A percentile compares a stretch with the other conserved stretches of the same genome.
Conservation (phyloP, 2,888 invertebrate species). For the Athrips mouffetella region DNA sequence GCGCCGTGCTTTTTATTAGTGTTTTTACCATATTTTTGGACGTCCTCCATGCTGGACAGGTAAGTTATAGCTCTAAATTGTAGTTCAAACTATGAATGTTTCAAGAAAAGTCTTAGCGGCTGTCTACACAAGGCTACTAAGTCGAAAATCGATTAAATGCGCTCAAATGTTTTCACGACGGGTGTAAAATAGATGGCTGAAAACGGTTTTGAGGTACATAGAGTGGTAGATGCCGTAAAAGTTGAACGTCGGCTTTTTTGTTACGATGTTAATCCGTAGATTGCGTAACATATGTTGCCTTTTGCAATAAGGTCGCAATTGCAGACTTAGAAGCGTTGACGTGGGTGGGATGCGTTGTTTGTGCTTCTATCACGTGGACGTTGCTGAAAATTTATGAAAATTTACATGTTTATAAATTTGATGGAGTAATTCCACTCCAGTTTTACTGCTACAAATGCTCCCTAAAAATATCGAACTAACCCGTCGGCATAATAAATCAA, state of each 20-base stretch:
- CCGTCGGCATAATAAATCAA: not conserved
- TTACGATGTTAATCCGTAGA: conserved; percentile 27
- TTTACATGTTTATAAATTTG: not conserved
- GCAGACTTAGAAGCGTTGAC: conserved; percentile 14
- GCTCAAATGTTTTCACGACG: conserved; percentile 69
- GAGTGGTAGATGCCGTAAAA: conserved; percentile 55
- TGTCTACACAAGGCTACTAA: conserved; percentile 39
- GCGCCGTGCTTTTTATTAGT: conserved; percentile 79
- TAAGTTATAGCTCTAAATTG: conserved; percentile 47
- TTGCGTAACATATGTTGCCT: conserved; percentile 49
- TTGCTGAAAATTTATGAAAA: not conserved
- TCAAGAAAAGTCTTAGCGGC: conserved; percentile 25
- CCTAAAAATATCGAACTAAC: not conserved
- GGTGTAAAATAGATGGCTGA: conserved; percentile 60
- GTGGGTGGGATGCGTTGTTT: conserved; percentile 2
- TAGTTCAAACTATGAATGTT: conserved; percentile 25
- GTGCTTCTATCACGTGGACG: conserved; percentile 10
- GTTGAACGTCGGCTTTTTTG: conserved; percentile 43
- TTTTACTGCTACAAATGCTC: not conserved
- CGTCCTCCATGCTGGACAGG: conserved; percentile 77
- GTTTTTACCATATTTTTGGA: conserved; percentile 79
- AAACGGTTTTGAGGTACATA: conserved; percentile 39
- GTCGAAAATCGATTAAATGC: conserved; percentile 72
- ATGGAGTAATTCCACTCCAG: not conserved
- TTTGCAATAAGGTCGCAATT: conserved; percentile 6